A percentile compares a stretch with the other conserved stretches of the same genome.
Evolutionary conservation across 2,797 vertebrate genomes (phyloP).

Genomic region (Ptychobarbus kaznakovi): DNA sequence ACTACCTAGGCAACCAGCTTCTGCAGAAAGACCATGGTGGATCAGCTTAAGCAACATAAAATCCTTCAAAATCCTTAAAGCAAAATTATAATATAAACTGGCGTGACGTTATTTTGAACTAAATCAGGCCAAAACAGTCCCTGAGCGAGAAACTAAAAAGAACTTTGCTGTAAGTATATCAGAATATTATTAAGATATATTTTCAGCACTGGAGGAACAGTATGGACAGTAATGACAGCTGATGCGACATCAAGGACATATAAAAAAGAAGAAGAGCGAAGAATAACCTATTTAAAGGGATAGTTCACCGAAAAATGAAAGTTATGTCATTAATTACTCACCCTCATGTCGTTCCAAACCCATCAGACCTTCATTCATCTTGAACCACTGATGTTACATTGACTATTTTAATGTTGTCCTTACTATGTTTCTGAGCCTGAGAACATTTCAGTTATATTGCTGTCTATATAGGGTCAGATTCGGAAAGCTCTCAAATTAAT

Average conservation of each 20-base stretch:
- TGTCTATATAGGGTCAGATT: no score
- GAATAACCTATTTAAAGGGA: background rate
- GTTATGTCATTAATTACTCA: no score
- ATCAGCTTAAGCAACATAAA: background rate
- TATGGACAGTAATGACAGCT: background rate
- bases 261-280: background rate
- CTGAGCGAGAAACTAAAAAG: background rate
- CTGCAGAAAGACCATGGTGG: background rate
- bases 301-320: background rate
- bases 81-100: background rate
- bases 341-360: no score
- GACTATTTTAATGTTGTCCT: no score
- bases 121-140: background rate
- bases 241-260: background rate
- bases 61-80: background rate
- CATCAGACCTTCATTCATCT: no score
- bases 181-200: background rate
- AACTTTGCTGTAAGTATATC: background rate
- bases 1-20: background rate
- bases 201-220: background rate
- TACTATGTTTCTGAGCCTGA: no score
- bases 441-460: no score
- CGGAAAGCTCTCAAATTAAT: no score
- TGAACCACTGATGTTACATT: no score
- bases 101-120: background rate